Conservation (phyloP, 2,888 invertebrate species). For the Mantis religiosa region DNA sequence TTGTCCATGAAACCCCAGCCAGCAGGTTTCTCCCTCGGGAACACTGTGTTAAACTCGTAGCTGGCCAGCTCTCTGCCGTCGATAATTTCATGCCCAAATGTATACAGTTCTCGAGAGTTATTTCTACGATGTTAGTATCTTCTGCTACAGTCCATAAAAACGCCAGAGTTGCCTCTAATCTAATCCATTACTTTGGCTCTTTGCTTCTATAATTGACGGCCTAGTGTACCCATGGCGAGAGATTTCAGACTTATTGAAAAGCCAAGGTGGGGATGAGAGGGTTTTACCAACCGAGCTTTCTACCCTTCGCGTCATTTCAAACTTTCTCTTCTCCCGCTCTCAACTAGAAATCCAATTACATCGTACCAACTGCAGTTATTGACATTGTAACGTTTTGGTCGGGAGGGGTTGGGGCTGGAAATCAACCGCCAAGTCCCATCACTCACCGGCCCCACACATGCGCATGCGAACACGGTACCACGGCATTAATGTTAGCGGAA, state of each 20-base stretch:
- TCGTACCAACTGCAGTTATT: background rate
- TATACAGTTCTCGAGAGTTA: background rate
- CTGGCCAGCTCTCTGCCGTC: background rate
- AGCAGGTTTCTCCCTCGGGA: background rate
- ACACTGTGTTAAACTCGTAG: background rate
- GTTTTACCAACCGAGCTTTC: background rate
- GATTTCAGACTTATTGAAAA: background rate
- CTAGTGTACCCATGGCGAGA: background rate
- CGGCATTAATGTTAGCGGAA: background rate
- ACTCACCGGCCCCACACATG: background rate
- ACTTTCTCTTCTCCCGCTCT: background rate
- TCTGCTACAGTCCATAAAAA: background rate
- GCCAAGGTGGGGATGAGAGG: background rate
- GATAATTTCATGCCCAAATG: background rate
- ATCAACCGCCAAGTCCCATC: background rate
- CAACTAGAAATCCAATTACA: background rate
- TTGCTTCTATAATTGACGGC: background rate
- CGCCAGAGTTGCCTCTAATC: background rate
- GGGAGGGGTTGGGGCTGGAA: background rate
- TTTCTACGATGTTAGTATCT: background rate
- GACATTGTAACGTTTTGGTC: background rate
- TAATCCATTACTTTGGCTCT: background rate
- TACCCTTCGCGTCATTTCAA: background rate
- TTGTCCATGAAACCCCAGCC: background rate
- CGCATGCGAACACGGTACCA: background rate